Conservation (phyloP, 35 echinoderm and acorn worm species). For the Chiridota heheva region DNA sequence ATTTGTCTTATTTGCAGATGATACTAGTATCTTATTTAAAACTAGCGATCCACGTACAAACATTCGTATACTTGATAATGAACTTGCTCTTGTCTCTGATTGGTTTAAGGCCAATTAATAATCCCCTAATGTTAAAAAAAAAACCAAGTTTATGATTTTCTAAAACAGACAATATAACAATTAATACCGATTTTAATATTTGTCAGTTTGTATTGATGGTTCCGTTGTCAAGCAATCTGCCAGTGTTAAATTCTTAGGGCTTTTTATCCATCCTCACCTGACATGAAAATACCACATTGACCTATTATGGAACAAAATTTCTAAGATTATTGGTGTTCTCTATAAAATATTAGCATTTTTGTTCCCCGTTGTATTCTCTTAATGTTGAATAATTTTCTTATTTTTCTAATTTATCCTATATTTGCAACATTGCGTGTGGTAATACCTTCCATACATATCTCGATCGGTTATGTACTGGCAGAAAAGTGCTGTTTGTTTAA, state of each 20-base stretch:
- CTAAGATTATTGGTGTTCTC: neutral
- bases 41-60: neutral
- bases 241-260: neutral
- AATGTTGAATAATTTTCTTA: too few relatives aligned
- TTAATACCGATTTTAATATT: too few relatives aligned
- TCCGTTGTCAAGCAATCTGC: neutral
- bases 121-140: neutral
- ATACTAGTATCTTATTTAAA: conserved; percentile 4
- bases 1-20: conserved; percentile 5
- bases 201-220: neutral
- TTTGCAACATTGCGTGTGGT: neutral
- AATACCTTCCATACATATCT: neutral
- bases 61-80: neutral
- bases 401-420: too few relatives aligned
- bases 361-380: neutral
- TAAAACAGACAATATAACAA: too few relatives aligned
- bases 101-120: neutral
- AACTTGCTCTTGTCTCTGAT: neutral
- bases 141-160: too few relatives aligned
- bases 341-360: neutral
- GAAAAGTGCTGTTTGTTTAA: neutral
- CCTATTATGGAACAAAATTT: conserved; percentile 8
- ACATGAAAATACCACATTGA: conserved; percentile 6
- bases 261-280: neutral
- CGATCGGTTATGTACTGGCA: neutral